Base-by-base conservation (phyloP, 2,888 invertebrate genomes). In the Coleophora deauratella region DNA sequence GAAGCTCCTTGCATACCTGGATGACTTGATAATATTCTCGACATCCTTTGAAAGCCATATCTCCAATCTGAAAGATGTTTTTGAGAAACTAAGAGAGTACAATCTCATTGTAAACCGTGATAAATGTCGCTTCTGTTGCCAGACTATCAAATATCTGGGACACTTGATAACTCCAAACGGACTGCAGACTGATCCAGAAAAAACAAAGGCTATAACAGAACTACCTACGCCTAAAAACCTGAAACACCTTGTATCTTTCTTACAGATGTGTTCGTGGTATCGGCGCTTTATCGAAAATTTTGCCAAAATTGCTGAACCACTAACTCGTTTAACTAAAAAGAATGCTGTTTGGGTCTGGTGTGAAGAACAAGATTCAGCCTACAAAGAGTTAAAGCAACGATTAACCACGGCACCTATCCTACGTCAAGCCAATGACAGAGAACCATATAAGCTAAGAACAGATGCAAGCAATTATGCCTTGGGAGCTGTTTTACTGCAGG, bases 261-360 rank as follows among this genome's bases (percentile, higher is more conserved):
- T 66, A 2, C 60, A 64, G 43, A 63, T 51, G 3, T 48, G 50
- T 10, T 55, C 54, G 0, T 62, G 63, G 59, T 63, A 56, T 36
- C 33, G 59, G 27, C 14, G 60, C 2, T 64, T 61, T 35, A 54
- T 64, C 9, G 28, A 41, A 9, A 49, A 50, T 1, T 62, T 59
- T 31, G 39, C 55, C 0, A 31, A 48, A 6, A 47, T 59, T 0
- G 43, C 52, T 0, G 45, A 52, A 38, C 57, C 64, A 0, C 40
- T 50, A 1, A 54, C 56, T 1, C 21, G 21, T 1, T 33, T 4
- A 2, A 13, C 33, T 6, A 33, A 36, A 11, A 31, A 31, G 10
- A 31, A 31, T 4, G 31, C 31, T 31, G n/a, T 4, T 4, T 31
- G 31, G 31, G 31, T 2, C 4, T 31, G 31, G 31, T 10, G 1